phyloP scores from a whole-genome alignment of 2,888 invertebrate genomes.

The Biston stratarius region DNA sequence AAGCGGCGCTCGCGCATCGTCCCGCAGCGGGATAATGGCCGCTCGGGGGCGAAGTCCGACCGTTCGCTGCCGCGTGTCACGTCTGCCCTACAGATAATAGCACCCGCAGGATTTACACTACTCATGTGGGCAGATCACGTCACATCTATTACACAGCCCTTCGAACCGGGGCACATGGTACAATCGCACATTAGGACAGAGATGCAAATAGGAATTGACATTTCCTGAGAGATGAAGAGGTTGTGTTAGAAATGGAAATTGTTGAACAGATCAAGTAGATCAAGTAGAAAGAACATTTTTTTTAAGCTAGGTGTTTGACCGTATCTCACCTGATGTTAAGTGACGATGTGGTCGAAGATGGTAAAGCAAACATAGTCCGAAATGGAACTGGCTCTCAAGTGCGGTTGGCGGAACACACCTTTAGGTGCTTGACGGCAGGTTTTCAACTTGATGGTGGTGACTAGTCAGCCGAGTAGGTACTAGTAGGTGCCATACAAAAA shows the following conservation, averaged over 20 bases:
- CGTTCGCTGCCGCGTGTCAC: conserved; percentile 14
- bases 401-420: too few relatives aligned
- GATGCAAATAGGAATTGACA: conserved; percentile 4
- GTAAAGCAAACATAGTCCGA: too few relatives aligned
- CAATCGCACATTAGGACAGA: background rate
- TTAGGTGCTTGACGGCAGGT: too few relatives aligned
- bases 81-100: conserved; percentile 17
- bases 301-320: too few relatives aligned
- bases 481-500: too few relatives aligned
- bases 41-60: conserved; percentile 67
- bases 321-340: too few relatives aligned
- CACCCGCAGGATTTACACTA: conserved; percentile 16
- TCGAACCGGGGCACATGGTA: background rate
- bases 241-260: background rate
- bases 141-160: conserved; percentile 7
- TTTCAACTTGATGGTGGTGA: too few relatives aligned
- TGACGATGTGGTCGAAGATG: too few relatives aligned
- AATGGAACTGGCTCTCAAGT: too few relatives aligned
- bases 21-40: conserved; percentile 68
- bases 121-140: conserved; percentile 14
- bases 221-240: background rate
- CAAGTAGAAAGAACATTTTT: too few relatives aligned
- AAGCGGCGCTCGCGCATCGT: conserved; percentile 60
- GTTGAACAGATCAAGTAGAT: too few relatives aligned
- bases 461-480: too few relatives aligned